phyloP scores from a whole-genome alignment of 2,888 invertebrate genomes.

The Entomobrya proxima region DNA sequence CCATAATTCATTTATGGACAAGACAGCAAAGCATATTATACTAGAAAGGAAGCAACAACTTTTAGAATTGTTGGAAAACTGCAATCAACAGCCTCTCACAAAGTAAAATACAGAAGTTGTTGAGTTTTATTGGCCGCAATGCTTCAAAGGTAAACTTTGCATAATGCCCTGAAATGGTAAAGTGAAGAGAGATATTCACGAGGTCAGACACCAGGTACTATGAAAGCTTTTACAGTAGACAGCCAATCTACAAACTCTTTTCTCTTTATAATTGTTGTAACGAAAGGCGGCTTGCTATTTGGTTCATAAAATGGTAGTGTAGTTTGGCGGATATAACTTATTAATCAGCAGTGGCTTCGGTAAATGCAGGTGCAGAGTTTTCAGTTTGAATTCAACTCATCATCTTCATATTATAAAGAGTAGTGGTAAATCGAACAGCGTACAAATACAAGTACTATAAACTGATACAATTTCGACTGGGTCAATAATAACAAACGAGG shows the following conservation, averaged over 20 bases:
- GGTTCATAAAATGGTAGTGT: neutral
- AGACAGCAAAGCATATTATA: neutral
- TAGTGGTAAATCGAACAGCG: neutral
- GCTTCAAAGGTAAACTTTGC: neutral
- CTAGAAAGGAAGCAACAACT: neutral
- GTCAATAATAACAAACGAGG: slow-evolving; percentile 52
- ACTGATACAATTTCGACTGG: neutral
- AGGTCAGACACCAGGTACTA: slow-evolving; percentile 29
- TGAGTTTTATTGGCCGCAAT: slow-evolving; percentile 12
- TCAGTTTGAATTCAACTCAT: slow-evolving; percentile 7
- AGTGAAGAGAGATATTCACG: neutral
- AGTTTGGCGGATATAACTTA: neutral
- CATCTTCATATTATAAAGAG: neutral
- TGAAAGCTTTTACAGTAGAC: neutral
- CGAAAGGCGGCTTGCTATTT: slow-evolving; percentile 22
- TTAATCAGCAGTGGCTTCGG: neutral
- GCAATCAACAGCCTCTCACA: neutral
- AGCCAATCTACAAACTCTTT: neutral
- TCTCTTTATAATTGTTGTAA: slow-evolving; percentile 22
- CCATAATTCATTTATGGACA: slow-evolving; percentile 57
- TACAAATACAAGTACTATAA: neutral
- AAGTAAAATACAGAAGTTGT: neutral
- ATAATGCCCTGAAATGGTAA: neutral
- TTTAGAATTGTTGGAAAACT: slow-evolving; percentile 9
- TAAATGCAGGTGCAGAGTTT: neutral